phyloP scores from a whole-genome alignment of 2,888 invertebrate species.

The Andrena minutula region DNA sequence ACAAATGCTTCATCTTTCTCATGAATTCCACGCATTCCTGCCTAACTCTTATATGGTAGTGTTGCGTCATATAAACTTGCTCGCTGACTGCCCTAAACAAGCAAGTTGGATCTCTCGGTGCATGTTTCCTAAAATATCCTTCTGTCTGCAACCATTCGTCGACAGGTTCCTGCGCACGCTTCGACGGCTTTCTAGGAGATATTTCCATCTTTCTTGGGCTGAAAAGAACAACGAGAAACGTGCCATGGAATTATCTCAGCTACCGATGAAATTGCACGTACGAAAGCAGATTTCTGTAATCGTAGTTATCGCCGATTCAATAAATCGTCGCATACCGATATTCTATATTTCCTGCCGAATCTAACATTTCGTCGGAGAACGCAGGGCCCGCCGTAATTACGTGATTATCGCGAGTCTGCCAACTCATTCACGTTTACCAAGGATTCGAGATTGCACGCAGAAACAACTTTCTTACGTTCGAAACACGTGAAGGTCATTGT shows the following conservation, averaged over 20 bases:
- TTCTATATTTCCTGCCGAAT: background rate
- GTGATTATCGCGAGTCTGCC: background rate
- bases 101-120: conserved; percentile 95
- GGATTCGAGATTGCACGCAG: background rate
- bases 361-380: too few relatives aligned
- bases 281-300: background rate
- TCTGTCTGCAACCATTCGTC: conserved; percentile 93
- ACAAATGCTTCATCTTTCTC: conserved; percentile 88
- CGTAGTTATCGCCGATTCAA: background rate
- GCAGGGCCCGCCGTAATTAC: background rate
- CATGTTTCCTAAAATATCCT: conserved; percentile 94
- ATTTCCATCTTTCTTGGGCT: conserved; percentile 72
- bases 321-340: background rate
- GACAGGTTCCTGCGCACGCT: conserved; percentile 81
- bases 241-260: too few relatives aligned
- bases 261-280: background rate
- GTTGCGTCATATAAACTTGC: conserved; percentile 90
- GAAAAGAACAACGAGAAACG: background rate
- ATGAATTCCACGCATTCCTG: conserved; percentile 91
- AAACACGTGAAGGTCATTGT: conserved; percentile 25
- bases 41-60: conserved; percentile 91
- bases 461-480: conserved; percentile 6
- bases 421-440: background rate
- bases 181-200: conserved; percentile 76
- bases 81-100: conserved; percentile 96